phyloP scores from a whole-genome alignment of 2,888 invertebrate genomes.

The Diadegma fenestrale region DNA sequence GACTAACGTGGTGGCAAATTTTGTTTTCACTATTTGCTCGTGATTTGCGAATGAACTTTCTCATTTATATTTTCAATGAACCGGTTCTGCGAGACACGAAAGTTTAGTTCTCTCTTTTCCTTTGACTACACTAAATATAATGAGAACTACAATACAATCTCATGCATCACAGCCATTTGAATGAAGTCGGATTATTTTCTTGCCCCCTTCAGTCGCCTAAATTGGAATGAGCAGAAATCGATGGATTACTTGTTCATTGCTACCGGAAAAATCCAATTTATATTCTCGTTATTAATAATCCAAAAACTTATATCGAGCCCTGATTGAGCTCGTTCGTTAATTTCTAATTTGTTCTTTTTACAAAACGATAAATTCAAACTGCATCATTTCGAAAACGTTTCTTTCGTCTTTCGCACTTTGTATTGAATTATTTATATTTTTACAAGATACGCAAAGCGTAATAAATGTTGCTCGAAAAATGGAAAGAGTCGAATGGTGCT shows the following conservation, averaged over 20 bases:
- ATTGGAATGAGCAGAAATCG: slow-evolving; percentile 38
- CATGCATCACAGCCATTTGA: slow-evolving; percentile 68
- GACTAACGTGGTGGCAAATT: slow-evolving; percentile 10
- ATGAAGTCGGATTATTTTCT: slow-evolving; percentile 33
- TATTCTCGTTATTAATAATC: slow-evolving; percentile 14
- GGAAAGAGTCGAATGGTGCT: slow-evolving; percentile 49
- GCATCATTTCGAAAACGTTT: slow-evolving; percentile 2
- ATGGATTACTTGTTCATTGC: slow-evolving; percentile 35
- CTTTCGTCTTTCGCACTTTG: slow-evolving; percentile 1
- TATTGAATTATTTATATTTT: slow-evolving; percentile 19
- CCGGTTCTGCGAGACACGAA: slow-evolving; percentile 53
- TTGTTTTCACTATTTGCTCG: slow-evolving; percentile 5
- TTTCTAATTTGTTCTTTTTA: not conserved
- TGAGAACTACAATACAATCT: slow-evolving; percentile 59
- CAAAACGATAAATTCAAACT: slow-evolving; percentile 13
- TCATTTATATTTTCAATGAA: not conserved
- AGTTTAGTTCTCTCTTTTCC: slow-evolving; percentile 18
- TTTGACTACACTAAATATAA: slow-evolving; percentile 42
- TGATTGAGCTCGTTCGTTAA: slow-evolving; percentile 4
- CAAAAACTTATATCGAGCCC: slow-evolving; percentile 12
- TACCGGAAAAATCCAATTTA: slow-evolving; percentile 25
- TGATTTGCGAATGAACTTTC: slow-evolving; percentile 13
- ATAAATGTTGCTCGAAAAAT: slow-evolving; percentile 40
- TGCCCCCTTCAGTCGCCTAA: not conserved
- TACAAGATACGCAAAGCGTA: slow-evolving; percentile 24